Percentiles rank a stretch among this genome's conserved stretches.
Evolutionary conservation across 2,797 vertebrate species (phyloP).

Genomic region (Peromyscus aztecus): DNA sequence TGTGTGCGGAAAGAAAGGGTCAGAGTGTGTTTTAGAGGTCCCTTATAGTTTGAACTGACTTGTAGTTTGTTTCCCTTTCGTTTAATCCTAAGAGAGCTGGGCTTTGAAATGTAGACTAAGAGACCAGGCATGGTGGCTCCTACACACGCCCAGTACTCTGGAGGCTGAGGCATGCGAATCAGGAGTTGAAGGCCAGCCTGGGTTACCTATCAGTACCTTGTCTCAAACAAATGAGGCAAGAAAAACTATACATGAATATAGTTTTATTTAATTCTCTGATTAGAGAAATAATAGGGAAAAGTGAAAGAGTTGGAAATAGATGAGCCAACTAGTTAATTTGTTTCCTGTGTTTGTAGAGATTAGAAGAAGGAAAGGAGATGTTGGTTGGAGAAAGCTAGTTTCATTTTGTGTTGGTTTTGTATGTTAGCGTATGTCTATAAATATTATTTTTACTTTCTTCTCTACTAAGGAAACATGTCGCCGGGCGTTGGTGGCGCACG

Average conservation of each 20-base stretch:
- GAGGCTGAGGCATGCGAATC: background rate
- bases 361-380: background rate
- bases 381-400: background rate
- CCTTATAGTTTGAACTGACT: background rate
- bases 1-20: background rate
- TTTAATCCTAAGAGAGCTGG: slow-evolving; percentile 42
- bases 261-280: slow-evolving; percentile 24
- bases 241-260: background rate
- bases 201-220: background rate
- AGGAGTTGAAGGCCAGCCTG: background rate
- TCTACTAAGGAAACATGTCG: slow-evolving; percentile 47
- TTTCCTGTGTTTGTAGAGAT: background rate
- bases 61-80: background rate
- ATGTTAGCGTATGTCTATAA: background rate
- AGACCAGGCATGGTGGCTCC: background rate
- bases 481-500: too few relatives aligned
- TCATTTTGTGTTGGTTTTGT: background rate
- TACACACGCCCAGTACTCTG: background rate
- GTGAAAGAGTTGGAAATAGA: slow-evolving; percentile 6
- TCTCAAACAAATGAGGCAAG: background rate
- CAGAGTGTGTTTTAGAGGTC: background rate
- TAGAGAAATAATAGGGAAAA: slow-evolving; percentile 59
- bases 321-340: background rate
- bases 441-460: background rate
- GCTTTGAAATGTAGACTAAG: slow-evolving; percentile 7